Evolutionary conservation across 2,888 invertebrate genomes (phyloP).

Genomic region (Quadriops clusia): DNA sequence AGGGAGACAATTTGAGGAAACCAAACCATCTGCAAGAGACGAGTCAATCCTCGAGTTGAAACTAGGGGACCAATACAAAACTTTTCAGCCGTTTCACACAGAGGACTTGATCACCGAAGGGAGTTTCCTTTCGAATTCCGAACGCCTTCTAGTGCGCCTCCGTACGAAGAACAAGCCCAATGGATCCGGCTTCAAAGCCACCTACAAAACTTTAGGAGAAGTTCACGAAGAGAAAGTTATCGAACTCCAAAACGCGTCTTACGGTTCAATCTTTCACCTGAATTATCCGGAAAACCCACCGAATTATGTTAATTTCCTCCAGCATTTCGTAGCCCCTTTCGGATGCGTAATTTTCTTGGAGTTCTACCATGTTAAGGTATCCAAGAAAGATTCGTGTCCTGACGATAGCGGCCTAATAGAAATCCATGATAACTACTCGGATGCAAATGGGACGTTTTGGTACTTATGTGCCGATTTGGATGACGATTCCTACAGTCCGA

Average conservation of each 20-base stretch:
- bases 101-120: slow-evolving; percentile 50
- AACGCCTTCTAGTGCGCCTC: slow-evolving; percentile 49
- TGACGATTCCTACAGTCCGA: slow-evolving; percentile 26
- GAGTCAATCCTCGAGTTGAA: slow-evolving; percentile 49
- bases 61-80: slow-evolving; percentile 37
- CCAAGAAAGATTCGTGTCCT: slow-evolving; percentile 30
- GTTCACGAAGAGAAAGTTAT: slow-evolving; percentile 37
- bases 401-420: slow-evolving; percentile 27
- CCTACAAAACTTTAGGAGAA: slow-evolving; percentile 44
- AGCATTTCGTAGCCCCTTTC: slow-evolving; percentile 45
- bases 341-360: slow-evolving; percentile 42
- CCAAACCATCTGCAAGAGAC: slow-evolving; percentile 31
- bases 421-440: slow-evolving; percentile 55
- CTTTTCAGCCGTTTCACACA: slow-evolving; percentile 46
- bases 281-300: slow-evolving; percentile 48
- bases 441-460: slow-evolving; percentile 59
- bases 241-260: slow-evolving; percentile 34
- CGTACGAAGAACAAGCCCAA: slow-evolving; percentile 51
- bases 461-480: slow-evolving; percentile 43
- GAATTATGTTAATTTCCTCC: slow-evolving; percentile 40
- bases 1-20: slow-evolving; percentile 31
- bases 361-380: slow-evolving; percentile 38
- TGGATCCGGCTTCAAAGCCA: slow-evolving; percentile 55
- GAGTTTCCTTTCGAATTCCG: slow-evolving; percentile 51
- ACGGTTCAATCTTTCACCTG: slow-evolving; percentile 42